Percentiles rank a stretch among this genome's conserved stretches.
These are phyloP conservation scores for Stylophora pistillata DNA, from an alignment of 64 coral and sea anemone species.

Conservation along the genomic window DNA sequence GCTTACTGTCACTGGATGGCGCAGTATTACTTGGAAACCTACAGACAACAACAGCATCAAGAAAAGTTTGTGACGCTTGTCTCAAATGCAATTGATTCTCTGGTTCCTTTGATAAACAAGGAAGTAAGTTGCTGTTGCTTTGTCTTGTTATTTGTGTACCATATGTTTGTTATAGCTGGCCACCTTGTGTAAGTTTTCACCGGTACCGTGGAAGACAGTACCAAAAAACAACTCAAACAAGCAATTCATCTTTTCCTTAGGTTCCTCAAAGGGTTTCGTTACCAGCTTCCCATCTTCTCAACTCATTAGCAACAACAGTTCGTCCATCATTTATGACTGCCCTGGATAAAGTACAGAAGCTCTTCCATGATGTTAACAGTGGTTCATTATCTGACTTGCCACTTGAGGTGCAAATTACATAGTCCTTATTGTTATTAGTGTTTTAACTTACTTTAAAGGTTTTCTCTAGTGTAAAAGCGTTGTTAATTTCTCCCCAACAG, in stretches of 20 bases:
- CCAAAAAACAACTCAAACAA: not conserved
- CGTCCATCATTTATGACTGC: constrained; percentile 92
- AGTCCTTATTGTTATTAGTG: not conserved
- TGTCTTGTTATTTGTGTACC: not conserved
- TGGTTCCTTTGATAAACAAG: constrained; percentile 86
- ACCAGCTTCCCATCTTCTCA: constrained; percentile 92
- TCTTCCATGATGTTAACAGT: constrained; percentile 87
- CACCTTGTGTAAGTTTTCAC: not conserved
- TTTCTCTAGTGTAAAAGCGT: no score
- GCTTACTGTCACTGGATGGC: constrained; percentile 95
- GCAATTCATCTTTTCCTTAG: constrained; percentile 19
- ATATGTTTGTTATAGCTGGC: not conserved
- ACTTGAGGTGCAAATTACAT: constrained; percentile 51
- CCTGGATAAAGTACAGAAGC: constrained; percentile 85
- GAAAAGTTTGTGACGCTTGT: constrained; percentile 93
- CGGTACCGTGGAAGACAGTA: not conserved
- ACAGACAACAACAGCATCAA: constrained; percentile 90
- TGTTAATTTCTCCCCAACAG: constrained; percentile 35
- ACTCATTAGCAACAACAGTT: constrained; percentile 92
- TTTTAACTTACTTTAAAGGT: not conserved
- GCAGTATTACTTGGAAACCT: constrained; percentile 87
- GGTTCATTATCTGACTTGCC: constrained; percentile 71
- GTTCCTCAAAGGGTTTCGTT: constrained; percentile 86
- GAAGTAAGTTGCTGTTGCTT: constrained; percentile 54
- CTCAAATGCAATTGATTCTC: constrained; percentile 74